These are phyloP conservation scores for Zaprionus nigranus DNA, from an alignment of 1,140 invertebrate species.

Conservation along the genomic window DNA sequence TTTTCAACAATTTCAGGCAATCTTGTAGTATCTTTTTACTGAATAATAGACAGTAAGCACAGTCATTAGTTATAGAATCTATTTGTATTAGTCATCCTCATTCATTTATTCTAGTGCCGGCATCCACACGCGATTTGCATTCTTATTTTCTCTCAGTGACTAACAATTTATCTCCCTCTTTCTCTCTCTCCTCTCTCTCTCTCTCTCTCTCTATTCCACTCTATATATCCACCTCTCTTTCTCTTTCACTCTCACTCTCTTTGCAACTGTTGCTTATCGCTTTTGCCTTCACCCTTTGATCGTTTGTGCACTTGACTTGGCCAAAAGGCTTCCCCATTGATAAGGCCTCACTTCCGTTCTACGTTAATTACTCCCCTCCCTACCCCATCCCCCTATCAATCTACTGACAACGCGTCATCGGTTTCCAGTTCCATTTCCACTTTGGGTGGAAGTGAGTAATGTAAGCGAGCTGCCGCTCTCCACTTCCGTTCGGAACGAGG, in stretches of 20 bases:
- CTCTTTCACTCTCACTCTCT: neutral
- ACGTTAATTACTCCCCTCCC: neutral
- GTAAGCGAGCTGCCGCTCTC: slow-evolving; percentile 20
- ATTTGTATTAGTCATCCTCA: neutral
- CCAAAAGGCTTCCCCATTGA: slow-evolving; percentile 47
- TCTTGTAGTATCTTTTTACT: neutral
- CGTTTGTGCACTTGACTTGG: slow-evolving; percentile 30
- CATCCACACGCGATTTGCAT: neutral
- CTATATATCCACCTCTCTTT: neutral
- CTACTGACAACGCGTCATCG: slow-evolving; percentile 59
- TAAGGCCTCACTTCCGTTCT: slow-evolving; percentile 70
- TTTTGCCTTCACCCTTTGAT: slow-evolving; percentile 4
- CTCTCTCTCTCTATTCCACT: neutral
- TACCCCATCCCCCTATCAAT: neutral
- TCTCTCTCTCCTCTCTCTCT: neutral
- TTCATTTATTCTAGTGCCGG: neutral
- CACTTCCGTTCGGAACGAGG: neutral
- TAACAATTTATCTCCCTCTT: neutral
- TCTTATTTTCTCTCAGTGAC: neutral
- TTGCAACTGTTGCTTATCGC: slow-evolving; percentile 14
- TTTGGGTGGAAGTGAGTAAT: slow-evolving; percentile 44
- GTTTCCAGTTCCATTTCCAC: slow-evolving; percentile 13
- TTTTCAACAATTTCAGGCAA: neutral
- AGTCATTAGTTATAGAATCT: neutral
- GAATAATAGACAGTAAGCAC: neutral